Evolutionary conservation across 1,140 invertebrate genomes (phyloP).

Genomic region (Whitmania pigra): DNA sequence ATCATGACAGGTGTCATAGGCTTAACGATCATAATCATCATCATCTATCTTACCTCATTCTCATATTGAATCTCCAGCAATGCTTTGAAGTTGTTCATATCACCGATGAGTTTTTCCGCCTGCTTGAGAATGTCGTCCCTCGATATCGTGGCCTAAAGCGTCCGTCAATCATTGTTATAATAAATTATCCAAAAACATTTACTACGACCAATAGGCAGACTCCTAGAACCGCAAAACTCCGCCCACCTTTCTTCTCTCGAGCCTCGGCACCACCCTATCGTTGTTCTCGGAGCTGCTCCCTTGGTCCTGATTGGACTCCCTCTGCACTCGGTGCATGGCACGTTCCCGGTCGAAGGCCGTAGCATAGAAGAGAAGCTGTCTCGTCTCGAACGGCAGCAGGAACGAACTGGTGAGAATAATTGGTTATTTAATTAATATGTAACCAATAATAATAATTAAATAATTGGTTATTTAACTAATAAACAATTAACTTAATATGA

Average conservation of each 20-base stretch:
- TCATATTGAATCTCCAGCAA: slow-evolving; percentile 91
- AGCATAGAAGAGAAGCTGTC: slow-evolving; percentile 86
- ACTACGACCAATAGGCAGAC: too few relatives aligned
- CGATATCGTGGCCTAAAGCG: slow-evolving; percentile 76
- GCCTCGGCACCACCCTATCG: slow-evolving; percentile 76
- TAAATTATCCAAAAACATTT: neutral
- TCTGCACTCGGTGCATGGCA: slow-evolving; percentile 72
- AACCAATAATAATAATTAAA: too few relatives aligned
- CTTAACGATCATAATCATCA: slow-evolving; percentile 25
- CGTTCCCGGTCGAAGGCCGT: slow-evolving; percentile 81
- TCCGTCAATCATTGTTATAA: neutral
- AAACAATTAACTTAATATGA: too few relatives aligned
- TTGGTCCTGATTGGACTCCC: neutral
- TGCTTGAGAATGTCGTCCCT: slow-evolving; percentile 84
- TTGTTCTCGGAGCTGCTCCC: slow-evolving; percentile 47
- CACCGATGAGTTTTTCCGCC: slow-evolving; percentile 84
- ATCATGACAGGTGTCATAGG: too few relatives aligned
- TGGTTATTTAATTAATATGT: too few relatives aligned
- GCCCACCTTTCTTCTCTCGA: slow-evolving; percentile 60
- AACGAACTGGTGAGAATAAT: slow-evolving; percentile 57
- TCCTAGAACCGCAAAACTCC: neutral
- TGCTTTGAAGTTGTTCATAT: slow-evolving; percentile 78
- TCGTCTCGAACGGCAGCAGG: slow-evolving; percentile 87
- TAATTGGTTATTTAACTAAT: too few relatives aligned
- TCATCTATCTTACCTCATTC: slow-evolving; percentile 63